Conservation (phyloP, 2,797 vertebrate genomes). For the Anabas testudineus region DNA sequence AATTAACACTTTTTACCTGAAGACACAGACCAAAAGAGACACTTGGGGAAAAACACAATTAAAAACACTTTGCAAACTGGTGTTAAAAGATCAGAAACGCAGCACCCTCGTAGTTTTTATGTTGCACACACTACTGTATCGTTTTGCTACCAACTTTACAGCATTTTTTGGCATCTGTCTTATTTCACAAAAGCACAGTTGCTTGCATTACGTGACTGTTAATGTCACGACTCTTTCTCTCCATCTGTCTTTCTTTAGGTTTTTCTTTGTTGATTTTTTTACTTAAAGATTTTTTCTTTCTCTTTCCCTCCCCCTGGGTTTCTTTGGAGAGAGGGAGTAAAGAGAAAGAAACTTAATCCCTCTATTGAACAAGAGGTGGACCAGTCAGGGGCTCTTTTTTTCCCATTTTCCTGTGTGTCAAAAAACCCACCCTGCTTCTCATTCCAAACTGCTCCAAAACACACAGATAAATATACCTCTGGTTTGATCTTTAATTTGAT, state of each 20-base stretch:
- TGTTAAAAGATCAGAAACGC: not conserved
- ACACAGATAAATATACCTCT: constrained; percentile 8
- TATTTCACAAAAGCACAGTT: constrained; percentile 29
- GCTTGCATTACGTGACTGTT: constrained; percentile 42
- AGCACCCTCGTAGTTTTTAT: not conserved
- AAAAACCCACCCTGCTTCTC: constrained; percentile 58
- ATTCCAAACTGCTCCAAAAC: constrained; percentile 32
- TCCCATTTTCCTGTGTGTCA: constrained; percentile 50
- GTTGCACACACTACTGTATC: not conserved
- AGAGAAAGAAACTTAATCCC: constrained; percentile 79
- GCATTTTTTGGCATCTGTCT: constrained; percentile 8
- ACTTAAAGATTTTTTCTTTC: constrained; percentile 32
- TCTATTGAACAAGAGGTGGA: constrained; percentile 75
- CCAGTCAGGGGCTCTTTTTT: constrained; percentile 60
- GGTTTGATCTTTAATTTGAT: not conserved
- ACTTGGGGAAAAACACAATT: not conserved
- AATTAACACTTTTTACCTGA: not conserved
- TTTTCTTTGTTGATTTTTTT: constrained; percentile 39
- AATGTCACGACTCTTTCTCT: constrained; percentile 41
- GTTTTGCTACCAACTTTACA: constrained; percentile 3
- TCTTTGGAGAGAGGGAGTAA: constrained; percentile 58
- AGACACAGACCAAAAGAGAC: not conserved
- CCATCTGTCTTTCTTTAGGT: constrained; percentile 7
- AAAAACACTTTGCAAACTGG: not conserved
- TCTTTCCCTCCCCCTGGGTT: constrained; percentile 51